phyloP scores from a whole-genome alignment of 2,113 vertebrate genomes.

The Corydoras maculifer region DNA sequence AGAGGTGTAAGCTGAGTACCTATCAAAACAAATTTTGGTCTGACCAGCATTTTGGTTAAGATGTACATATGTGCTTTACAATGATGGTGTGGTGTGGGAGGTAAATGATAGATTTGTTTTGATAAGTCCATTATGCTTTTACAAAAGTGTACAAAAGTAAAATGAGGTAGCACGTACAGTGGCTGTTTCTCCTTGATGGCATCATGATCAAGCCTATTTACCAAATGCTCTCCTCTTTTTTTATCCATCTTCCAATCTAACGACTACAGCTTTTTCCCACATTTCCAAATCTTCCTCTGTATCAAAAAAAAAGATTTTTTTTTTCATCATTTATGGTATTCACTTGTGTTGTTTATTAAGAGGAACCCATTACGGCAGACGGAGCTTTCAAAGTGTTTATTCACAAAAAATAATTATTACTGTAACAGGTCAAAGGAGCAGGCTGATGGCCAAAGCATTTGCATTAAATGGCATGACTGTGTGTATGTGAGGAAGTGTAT shows the following conservation, averaged over 20 bases:
- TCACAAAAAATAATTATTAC: conserved; percentile 19
- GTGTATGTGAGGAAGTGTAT: too few species aligned
- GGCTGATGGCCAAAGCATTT: not conserved
- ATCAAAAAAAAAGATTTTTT: too few species aligned
- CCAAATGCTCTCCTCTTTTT: not conserved
- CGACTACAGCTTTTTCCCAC: too few species aligned
- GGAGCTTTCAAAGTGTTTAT: conserved; percentile 34
- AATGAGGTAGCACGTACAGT: not conserved
- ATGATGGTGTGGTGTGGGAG: conserved; percentile 29
- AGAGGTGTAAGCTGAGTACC: too few species aligned
- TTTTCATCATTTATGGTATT: too few species aligned
- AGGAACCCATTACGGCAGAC: conserved; percentile 8
- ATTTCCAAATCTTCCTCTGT: too few species aligned
- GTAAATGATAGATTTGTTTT: conserved; percentile 44
- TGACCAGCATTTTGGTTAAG: not conserved
- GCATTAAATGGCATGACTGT: too few species aligned
- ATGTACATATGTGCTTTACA: conserved; percentile 47
- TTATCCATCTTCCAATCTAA: not conserved
- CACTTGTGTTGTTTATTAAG: too few species aligned
- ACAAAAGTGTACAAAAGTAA: not conserved
- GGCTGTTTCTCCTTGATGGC: conserved; percentile 1
- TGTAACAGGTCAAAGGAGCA: conserved; percentile 20
- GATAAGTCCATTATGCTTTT: conserved; percentile 2
- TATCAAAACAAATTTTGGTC: too few species aligned
- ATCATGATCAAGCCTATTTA: conserved; percentile 7